Conservation (phyloP, 2,797 vertebrate species). For the Oreochromis grahami region DNA sequence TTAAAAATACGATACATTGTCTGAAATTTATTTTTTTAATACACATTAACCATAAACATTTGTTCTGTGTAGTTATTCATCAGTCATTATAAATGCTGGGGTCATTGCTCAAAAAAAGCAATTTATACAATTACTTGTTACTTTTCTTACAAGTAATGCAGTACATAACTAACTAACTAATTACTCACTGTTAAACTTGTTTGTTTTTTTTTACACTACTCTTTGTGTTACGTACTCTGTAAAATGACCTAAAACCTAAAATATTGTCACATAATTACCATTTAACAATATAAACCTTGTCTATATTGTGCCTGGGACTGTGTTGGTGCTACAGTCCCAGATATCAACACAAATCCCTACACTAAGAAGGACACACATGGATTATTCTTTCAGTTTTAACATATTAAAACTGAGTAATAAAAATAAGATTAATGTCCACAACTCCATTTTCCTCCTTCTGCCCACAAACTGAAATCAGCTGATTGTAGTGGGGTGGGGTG, state of each 20-base stretch:
- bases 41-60: background rate
- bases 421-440: background rate
- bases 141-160: background rate
- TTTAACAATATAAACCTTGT: background rate
- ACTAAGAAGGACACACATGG: background rate
- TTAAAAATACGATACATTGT: background rate
- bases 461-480: background rate
- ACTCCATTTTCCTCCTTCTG: background rate
- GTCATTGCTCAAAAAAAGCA: background rate
- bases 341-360: background rate
- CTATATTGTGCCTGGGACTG: background rate
- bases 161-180: background rate
- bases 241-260: background rate
- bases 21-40: background rate
- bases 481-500: background rate
- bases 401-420: background rate
- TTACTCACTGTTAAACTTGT: background rate
- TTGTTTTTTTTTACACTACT: background rate
- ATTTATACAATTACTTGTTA: background rate
- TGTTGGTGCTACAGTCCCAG: background rate
- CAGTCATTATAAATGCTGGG: background rate
- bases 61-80: background rate
- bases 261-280: background rate
- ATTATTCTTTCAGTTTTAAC: background rate
- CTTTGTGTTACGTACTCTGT: background rate